phyloP scores from a whole-genome alignment of 2,113 vertebrate genomes.

The Ciconia maguari region DNA sequence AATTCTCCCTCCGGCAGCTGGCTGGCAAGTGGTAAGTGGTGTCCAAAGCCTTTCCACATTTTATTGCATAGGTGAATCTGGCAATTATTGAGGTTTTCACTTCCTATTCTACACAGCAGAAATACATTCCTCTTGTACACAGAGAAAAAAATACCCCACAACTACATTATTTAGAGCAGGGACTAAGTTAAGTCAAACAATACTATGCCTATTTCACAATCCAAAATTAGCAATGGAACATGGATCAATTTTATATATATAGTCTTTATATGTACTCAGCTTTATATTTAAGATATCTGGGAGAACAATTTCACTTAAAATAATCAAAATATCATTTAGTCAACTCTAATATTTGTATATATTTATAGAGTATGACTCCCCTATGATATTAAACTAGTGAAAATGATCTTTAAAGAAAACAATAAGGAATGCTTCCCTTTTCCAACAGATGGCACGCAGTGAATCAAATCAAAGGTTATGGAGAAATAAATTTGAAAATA shows the following conservation, averaged over 20 bases:
- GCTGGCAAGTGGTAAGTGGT: accelerated
- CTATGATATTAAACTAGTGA: background rate
- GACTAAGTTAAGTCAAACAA: background rate
- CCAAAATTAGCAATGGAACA: background rate
- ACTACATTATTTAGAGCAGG: background rate
- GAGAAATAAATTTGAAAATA: background rate
- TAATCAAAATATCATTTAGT: background rate
- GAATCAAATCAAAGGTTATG: background rate
- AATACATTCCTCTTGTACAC: background rate
- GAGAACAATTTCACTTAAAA: background rate
- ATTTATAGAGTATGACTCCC: background rate
- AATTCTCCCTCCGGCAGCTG: background rate
- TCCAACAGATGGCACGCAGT: background rate
- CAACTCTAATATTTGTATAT: background rate
- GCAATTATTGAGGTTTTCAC: background rate
- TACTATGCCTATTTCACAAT: background rate
- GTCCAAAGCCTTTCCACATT: background rate
- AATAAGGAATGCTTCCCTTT: background rate
- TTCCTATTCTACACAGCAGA: background rate
- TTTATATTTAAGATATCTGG: background rate
- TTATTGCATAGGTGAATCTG: background rate
- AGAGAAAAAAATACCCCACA: background rate
- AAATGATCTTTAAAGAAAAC: background rate
- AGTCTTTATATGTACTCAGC: background rate
- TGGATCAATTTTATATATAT: background rate